A percentile compares a stretch with the other conserved stretches of the same genome.
Conservation (phyloP, 2,888 invertebrate species). For the Tetropium fuscum region DNA sequence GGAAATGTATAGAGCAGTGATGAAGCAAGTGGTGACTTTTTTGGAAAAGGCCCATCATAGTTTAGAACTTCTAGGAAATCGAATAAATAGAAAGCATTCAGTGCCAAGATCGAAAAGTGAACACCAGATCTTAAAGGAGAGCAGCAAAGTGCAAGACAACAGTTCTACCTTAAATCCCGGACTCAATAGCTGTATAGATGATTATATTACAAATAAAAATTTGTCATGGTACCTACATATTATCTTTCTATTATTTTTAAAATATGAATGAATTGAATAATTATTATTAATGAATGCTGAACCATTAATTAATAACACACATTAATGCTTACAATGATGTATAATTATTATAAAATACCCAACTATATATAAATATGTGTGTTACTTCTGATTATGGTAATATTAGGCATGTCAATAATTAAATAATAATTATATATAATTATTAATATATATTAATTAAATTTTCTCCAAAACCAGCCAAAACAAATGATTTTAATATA, state of each 20-base stretch:
- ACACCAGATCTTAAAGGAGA: conserved; percentile 63
- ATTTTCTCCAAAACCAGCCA: no score
- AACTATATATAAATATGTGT: not conserved
- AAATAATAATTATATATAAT: no score
- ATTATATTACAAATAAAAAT: conserved; percentile 68
- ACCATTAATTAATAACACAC: no score
- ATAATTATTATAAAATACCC: no score
- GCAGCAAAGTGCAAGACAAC: conserved; percentile 22
- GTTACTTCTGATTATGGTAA: no score
- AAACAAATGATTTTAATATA: no score
- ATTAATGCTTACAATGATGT: no score
- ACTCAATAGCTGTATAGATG: conserved; percentile 43
- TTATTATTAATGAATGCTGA: no score
- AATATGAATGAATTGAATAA: no score
- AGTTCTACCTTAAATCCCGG: conserved; percentile 13
- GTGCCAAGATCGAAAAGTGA: conserved; percentile 69
- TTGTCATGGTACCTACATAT: conserved; percentile 72
- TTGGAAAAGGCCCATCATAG: conserved; percentile 77
- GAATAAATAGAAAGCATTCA: conserved; percentile 58
- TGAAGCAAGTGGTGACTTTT: conserved; percentile 78
- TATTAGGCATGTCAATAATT: no score
- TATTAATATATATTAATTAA: no score
- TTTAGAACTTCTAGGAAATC: conserved; percentile 68
- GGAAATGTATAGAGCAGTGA: conserved; percentile 79
- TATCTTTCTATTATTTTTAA: no score